phyloP scores from a whole-genome alignment of 2,888 invertebrate genomes.

The Lamellibrachia columna region DNA sequence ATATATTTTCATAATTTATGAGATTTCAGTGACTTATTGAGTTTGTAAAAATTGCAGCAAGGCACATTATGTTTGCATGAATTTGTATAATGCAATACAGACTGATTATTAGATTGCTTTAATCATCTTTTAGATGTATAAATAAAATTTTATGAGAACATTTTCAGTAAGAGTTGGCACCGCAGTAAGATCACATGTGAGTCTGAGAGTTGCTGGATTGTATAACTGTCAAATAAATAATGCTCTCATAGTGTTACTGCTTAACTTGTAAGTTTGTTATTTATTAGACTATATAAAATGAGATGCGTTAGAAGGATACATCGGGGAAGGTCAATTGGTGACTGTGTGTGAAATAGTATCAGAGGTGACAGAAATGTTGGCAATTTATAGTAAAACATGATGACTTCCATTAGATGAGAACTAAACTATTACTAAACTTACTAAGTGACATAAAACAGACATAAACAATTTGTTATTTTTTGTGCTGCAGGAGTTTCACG shows the following conservation, averaged over 20 bases:
- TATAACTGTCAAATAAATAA: too few relatives aligned
- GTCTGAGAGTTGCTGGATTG: background rate
- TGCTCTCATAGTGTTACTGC: too few relatives aligned
- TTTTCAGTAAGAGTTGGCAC: background rate
- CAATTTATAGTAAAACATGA: too few relatives aligned
- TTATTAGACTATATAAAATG: too few relatives aligned
- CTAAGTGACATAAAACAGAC: background rate
- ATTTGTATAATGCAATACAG: background rate
- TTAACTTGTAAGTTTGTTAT: too few relatives aligned
- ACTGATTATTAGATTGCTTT: background rate
- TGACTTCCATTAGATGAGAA: too few relatives aligned
- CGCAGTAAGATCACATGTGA: background rate
- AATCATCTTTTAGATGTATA: background rate
- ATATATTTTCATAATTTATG: background rate
- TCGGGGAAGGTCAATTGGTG: too few relatives aligned
- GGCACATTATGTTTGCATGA: background rate
- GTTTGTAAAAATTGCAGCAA: background rate
- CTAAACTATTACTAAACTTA: background rate
- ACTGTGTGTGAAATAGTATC: too few relatives aligned
- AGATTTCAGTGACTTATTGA: background rate
- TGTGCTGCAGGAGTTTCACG: constrained; percentile 59
- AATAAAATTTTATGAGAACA: background rate
- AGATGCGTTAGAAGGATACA: too few relatives aligned
- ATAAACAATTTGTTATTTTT: background rate
- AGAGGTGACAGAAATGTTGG: too few relatives aligned